Percentiles rank a stretch among this genome's conserved stretches.
These are phyloP conservation scores for Drosophila colorata DNA, from an alignment of 2,888 invertebrate species.

Conservation along the genomic window DNA sequence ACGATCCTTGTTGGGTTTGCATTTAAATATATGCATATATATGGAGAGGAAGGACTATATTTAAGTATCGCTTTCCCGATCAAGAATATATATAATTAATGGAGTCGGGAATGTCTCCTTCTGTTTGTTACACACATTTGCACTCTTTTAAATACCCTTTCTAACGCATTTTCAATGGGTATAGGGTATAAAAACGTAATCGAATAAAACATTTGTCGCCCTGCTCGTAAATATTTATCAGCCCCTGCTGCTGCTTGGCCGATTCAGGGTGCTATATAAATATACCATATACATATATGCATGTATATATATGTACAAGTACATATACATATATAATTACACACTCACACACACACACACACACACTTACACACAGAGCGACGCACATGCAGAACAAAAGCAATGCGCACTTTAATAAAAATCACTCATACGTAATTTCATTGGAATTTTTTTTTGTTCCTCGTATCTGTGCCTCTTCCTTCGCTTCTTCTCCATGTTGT, in stretches of 20 bases:
- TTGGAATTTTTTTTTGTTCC: constrained; percentile 47
- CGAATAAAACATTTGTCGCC: constrained; percentile 17
- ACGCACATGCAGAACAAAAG: constrained; percentile 14
- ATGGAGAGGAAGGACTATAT: too few species aligned
- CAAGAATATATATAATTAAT: too few species aligned
- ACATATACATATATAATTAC: constrained; percentile 1
- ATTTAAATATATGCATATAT: too few species aligned
- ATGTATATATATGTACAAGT: background rate
- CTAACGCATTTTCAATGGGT: background rate
- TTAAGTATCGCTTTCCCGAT: too few species aligned
- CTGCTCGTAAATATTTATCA: constrained; percentile 56
- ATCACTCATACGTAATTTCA: constrained; percentile 69
- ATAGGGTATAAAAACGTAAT: constrained; percentile 1
- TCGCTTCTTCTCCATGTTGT: constrained; percentile 17
- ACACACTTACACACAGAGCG: background rate
- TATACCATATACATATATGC: background rate
- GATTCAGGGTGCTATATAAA: constrained; percentile 11
- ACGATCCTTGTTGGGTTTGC: too few species aligned
- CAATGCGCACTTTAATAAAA: constrained; percentile 62
- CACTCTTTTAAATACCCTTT: background rate
- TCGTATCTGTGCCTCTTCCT: constrained; percentile 14
- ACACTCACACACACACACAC: background rate
- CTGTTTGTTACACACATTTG: background rate
- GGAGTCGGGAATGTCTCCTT: too few species aligned
- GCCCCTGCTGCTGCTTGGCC: constrained; percentile 9